Evolutionary conservation across 2,113 vertebrate genomes (phyloP).

Genomic region (Phrynocephalus versicolor): DNA sequence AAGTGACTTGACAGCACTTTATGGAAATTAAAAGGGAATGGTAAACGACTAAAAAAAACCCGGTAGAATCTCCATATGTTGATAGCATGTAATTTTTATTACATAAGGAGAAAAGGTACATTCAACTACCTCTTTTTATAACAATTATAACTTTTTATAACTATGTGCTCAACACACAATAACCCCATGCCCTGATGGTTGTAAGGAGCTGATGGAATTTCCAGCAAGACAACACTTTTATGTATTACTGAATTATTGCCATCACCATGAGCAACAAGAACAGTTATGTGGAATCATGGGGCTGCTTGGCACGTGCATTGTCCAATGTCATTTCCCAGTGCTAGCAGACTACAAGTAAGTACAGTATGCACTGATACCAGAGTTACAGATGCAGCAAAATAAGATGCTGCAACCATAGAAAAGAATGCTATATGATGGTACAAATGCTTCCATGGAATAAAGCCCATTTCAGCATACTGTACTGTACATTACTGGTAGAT

Average conservation of each 20-base stretch:
- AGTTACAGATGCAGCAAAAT: background rate
- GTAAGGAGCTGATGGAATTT: too few species aligned
- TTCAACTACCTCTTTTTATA: too few species aligned
- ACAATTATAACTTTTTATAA: too few species aligned
- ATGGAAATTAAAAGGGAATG: background rate
- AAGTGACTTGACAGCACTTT: background rate
- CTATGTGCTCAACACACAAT: too few species aligned
- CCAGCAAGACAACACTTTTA: background rate
- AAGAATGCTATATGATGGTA: background rate
- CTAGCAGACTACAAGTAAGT: background rate
- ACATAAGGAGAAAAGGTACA: too few species aligned
- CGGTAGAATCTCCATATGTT: too few species aligned
- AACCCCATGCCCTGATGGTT: too few species aligned
- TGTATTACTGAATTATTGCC: background rate
- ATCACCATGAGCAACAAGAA: background rate
- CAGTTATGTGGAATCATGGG: background rate
- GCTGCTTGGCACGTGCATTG: background rate
- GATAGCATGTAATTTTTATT: too few species aligned
- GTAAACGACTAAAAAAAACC: too few species aligned
- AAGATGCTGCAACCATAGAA: background rate
- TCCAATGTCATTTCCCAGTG: background rate
- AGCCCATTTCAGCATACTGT: background rate
- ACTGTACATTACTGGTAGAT: too few species aligned
- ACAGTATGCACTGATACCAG: background rate
- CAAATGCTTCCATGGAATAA: background rate